Percentiles rank a stretch among this genome's conserved stretches.
phyloP scores from a whole-genome alignment of 2,797 vertebrate species.

The Spinus pinus region DNA sequence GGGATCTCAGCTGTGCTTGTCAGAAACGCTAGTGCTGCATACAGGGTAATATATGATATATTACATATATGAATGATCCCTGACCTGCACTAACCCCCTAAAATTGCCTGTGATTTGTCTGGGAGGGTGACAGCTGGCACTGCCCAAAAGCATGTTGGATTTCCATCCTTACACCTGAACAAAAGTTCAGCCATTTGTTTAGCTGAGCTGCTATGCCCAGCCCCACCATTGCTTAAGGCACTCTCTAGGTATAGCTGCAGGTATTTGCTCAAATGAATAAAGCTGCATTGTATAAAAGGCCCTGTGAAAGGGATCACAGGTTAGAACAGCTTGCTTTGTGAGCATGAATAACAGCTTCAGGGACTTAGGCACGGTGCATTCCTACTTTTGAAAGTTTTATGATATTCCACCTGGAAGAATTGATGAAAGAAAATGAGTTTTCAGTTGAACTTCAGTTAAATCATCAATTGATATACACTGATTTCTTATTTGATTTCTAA shows the following conservation, averaged over 20 bases:
- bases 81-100: not conserved
- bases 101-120: not conserved
- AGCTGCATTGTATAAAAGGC: not conserved
- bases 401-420: not conserved
- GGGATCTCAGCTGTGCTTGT: not conserved
- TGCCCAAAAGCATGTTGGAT: not conserved
- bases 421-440: not conserved
- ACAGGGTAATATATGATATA: not conserved
- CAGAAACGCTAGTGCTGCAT: not conserved
- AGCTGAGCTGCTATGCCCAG: not conserved
- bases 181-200: not conserved
- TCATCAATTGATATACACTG: not conserved
- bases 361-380: not conserved
- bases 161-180: not conserved
- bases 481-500: not conserved
- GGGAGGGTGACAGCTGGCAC: not conserved
- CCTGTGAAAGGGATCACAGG: accelerated
- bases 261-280: not conserved
- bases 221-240: no score
- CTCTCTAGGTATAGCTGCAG: not conserved
- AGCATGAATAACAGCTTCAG: not conserved
- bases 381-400: not conserved
- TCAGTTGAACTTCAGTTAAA: not conserved
- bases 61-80: not conserved
- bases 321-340: not conserved